Conservation (phyloP, 2,888 invertebrate genomes). For the Trichogramma dendrolimi region DNA sequence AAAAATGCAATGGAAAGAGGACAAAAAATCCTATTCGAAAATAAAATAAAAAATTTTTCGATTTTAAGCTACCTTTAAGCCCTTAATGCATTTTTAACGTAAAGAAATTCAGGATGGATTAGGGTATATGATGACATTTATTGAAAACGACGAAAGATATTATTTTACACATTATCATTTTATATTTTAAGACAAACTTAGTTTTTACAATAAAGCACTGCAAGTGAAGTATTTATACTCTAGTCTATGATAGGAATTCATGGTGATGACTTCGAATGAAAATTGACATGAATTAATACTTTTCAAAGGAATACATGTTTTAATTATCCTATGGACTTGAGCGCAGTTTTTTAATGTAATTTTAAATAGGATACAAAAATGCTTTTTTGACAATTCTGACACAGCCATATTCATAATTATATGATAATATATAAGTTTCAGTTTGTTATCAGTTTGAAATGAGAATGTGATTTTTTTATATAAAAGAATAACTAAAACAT, state of each 20-base stretch:
- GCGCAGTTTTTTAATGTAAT: too few relatives aligned
- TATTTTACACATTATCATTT: slow-evolving; percentile 12
- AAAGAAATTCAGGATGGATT: background rate
- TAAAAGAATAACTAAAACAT: slow-evolving; percentile 15
- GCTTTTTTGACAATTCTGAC: background rate
- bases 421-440: background rate
- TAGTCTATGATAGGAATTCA: too few relatives aligned
- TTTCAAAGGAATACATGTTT: too few relatives aligned
- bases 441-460: slow-evolving; percentile 1
- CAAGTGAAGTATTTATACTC: slow-evolving; percentile 6
- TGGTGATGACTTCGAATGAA: too few relatives aligned
- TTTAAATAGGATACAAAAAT: too few relatives aligned
- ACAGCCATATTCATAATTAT: slow-evolving; percentile 17
- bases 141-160: background rate
- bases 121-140: background rate
- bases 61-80: too few relatives aligned
- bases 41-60: too few relatives aligned
- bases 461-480: slow-evolving; percentile 11
- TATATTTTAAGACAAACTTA: background rate
- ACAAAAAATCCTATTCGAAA: too few relatives aligned
- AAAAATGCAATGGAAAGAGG: too few relatives aligned
- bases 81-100: too few relatives aligned
- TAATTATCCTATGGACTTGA: too few relatives aligned
- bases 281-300: too few relatives aligned
- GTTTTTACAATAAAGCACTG: slow-evolving; percentile 19